Evolutionary conservation across 2,113 vertebrate species (phyloP).

Genomic region (Plecturocebus donacophilus): DNA sequence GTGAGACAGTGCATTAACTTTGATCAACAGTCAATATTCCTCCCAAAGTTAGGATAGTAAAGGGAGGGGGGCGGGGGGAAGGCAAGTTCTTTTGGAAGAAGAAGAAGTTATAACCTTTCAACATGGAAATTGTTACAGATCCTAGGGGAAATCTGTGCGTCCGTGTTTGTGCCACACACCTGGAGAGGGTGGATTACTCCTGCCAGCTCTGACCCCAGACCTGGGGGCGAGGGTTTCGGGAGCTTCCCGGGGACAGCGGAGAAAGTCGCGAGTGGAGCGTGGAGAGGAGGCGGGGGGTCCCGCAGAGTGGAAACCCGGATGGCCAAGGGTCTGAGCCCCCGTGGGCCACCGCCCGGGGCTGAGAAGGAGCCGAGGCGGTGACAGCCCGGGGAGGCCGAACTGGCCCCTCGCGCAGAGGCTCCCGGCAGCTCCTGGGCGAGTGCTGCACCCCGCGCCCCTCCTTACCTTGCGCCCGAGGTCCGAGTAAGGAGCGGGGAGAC

Average conservation of each 20-base stretch:
- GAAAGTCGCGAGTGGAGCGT: neutral
- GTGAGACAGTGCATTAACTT: neutral
- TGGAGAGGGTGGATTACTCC: neutral
- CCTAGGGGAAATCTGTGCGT: neutral
- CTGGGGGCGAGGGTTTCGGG: neutral
- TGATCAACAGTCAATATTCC: neutral
- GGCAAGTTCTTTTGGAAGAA: neutral
- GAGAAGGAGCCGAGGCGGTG: neutral
- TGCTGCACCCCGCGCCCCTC: neutral
- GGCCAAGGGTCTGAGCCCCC: neutral
- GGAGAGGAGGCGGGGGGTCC: neutral
- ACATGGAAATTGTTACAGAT: neutral
- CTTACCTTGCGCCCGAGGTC: conserved; percentile 63
- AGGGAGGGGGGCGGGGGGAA: accelerated
- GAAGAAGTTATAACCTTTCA: neutral
- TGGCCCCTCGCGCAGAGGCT: neutral
- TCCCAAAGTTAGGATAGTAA: conserved; percentile 23
- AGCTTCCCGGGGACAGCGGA: neutral
- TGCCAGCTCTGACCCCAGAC: no score
- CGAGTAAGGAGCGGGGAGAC: neutral
- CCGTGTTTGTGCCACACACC: neutral
- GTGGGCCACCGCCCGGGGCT: neutral
- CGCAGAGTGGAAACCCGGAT: neutral
- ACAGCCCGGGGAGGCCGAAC: neutral
- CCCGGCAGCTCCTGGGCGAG: neutral